Base-by-base conservation (phyloP, 2,797 vertebrate genomes). In the Thamnophis elegans region DNA sequence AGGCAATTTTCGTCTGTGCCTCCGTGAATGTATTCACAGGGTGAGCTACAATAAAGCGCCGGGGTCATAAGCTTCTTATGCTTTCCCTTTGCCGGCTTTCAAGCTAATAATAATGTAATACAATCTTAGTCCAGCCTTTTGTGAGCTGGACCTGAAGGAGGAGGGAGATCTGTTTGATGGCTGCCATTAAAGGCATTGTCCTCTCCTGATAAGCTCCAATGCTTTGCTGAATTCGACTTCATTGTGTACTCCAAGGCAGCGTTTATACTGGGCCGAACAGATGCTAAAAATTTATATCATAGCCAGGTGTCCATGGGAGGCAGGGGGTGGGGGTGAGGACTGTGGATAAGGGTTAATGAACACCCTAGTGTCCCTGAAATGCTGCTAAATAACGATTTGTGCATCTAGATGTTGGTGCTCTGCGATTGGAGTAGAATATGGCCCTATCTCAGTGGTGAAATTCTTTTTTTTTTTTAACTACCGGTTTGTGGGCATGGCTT, bases 161-260 rank as follows among this genome's bases (percentile, higher is more conserved):
- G 60, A 3, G 58, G 55, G 51, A 26, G 47, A 12, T 92, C 90
- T 87, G 16, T 32, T 56, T 26, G 87, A 91, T 20, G 73, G 78
- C 88, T 58, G 85, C 91, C 86, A 88, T 59, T 92, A 91, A 92
- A 93, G 54, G 78, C 85, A 87, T 90, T 93, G 88, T 90, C 91
- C 88, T 62, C 32, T 1, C 65, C 88, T 54, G 88, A 87, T 87
- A 87, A 93, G 85, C 65, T 85, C 22, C 3, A n/a, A 13, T 14
- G 68, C 73, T 56, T 62, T 9, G 4, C 47, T 36, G 25, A 87
- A 20, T 85, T 25, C 13, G 0, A 22, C 59, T 36, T 18, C 47
- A 90, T 92, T 90, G 88, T 93, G 73, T 8, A 42, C 28, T 55
- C n/a, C 2, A 1, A 26, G 53, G 53, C 89, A 91, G 85, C 26